Evolutionary conservation across 2,797 vertebrate genomes (phyloP).

Genomic region (Sebastes kiyomatsui): DNA sequence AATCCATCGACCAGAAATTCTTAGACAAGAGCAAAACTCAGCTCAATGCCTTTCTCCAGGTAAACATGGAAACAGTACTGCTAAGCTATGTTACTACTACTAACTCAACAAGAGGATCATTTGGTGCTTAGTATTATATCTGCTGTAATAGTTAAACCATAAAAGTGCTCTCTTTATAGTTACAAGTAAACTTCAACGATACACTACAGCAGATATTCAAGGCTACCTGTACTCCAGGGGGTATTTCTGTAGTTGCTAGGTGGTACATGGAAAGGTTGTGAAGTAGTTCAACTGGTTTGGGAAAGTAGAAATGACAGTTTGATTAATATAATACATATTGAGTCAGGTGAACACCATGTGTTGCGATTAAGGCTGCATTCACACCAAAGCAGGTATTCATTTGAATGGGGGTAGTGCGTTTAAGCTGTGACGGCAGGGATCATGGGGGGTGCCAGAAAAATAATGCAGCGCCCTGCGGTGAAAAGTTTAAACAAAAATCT

Average conservation of each 20-base stretch:
- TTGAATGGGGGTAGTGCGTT: too few species aligned
- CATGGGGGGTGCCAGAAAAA: too few species aligned
- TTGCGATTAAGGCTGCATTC: not conserved
- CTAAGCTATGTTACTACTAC: not conserved
- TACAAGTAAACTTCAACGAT: not conserved
- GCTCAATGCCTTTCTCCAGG: slow-evolving; percentile 96
- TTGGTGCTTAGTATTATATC: not conserved
- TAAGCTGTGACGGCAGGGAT: too few species aligned
- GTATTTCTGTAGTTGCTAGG: not conserved
- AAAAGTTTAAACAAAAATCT: not conserved
- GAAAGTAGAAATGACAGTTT: not conserved
- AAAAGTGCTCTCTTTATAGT: not conserved
- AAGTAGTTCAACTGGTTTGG: not conserved
- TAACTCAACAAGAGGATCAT: not conserved
- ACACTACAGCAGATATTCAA: not conserved
- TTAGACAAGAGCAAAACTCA: slow-evolving; percentile 97
- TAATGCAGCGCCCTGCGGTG: too few species aligned
- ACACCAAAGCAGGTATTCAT: too few species aligned
- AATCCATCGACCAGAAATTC: slow-evolving; percentile 98
- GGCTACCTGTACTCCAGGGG: not conserved
- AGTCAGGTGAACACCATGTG: not conserved
- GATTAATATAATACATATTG: not conserved
- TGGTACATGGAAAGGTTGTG: not conserved
- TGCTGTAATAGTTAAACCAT: not conserved
- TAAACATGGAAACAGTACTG: slow-evolving; percentile 64